phyloP scores from a whole-genome alignment of 2,888 invertebrate genomes.

The Caenorhabditis parvicauda region DNA sequence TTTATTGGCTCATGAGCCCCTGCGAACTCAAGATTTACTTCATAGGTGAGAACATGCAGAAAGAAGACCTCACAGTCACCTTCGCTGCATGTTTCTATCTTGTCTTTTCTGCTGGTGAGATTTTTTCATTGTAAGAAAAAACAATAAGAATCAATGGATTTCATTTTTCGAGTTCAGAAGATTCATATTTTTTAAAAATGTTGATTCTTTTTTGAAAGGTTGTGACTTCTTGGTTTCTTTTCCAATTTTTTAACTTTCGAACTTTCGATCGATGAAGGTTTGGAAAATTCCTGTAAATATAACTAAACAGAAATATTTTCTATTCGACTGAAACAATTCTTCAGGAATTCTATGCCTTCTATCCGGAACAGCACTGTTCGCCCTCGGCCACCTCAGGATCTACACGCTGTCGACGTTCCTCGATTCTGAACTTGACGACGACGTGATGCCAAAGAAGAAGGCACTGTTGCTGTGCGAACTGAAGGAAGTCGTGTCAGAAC shows the following conservation, averaged over 20 bases:
- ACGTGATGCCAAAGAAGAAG: constrained; percentile 42
- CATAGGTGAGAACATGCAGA: constrained; percentile 37
- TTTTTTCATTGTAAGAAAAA: not conserved
- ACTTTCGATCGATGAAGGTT: too few relatives aligned
- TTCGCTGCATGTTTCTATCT: constrained; percentile 58
- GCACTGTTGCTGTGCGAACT: not conserved
- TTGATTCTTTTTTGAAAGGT: not conserved
- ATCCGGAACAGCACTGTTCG: constrained; percentile 35
- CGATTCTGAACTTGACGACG: constrained; percentile 51
- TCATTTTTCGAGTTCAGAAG: constrained; percentile 1
- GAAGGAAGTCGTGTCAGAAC: too few relatives aligned
- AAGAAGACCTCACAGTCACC: constrained; percentile 42
- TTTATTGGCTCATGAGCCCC: constrained; percentile 49
- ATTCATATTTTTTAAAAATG: not conserved
- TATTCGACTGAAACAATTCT: not conserved
- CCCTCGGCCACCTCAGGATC: constrained; percentile 51
- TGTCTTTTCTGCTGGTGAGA: constrained; percentile 44
- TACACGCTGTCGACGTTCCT: constrained; percentile 57
- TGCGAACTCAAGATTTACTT: constrained; percentile 53
- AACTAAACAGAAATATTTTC: not conserved
- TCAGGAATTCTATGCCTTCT: constrained; percentile 47
- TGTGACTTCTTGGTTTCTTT: not conserved
- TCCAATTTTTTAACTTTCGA: not conserved
- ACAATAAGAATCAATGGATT: not conserved
- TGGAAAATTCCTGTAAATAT: too few relatives aligned